phyloP scores from a whole-genome alignment of 2,113 vertebrate species.

The Cariama cristata region DNA sequence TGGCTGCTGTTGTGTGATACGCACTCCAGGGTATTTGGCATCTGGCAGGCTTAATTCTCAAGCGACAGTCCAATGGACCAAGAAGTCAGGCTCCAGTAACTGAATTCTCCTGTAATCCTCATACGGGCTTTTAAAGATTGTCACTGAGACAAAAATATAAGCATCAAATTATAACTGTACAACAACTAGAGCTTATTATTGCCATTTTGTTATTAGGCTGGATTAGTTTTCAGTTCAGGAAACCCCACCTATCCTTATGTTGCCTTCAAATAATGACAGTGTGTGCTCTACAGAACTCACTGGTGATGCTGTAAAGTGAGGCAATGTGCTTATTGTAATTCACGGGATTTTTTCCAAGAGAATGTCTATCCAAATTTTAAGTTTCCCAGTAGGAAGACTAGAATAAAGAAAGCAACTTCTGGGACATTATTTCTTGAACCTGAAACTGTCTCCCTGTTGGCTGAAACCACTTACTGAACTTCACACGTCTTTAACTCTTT shows the following conservation, averaged over 20 bases:
- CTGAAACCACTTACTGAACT: neutral
- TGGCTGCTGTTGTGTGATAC: neutral
- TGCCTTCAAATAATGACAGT: neutral
- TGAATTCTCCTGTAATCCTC: neutral
- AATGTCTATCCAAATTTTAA: neutral
- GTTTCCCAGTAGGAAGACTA: neutral
- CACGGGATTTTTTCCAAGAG: neutral
- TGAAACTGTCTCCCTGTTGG: neutral
- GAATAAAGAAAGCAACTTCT: neutral
- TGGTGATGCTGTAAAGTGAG: neutral
- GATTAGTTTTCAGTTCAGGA: neutral
- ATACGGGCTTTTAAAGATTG: neutral
- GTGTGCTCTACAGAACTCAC: neutral
- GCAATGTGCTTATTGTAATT: neutral
- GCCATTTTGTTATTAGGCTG: neutral
- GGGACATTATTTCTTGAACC: neutral
- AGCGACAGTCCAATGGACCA: neutral
- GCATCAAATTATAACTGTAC: neutral
- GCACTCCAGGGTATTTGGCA: fast-evolving
- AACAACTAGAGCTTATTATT: neutral
- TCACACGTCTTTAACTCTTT: neutral
- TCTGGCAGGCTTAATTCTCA: neutral
- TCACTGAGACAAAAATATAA: neutral
- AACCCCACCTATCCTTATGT: neutral
- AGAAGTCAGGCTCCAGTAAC: neutral